Evolutionary conservation across 2,888 invertebrate genomes (phyloP).

Genomic region (Phlogophora meticulosa): DNA sequence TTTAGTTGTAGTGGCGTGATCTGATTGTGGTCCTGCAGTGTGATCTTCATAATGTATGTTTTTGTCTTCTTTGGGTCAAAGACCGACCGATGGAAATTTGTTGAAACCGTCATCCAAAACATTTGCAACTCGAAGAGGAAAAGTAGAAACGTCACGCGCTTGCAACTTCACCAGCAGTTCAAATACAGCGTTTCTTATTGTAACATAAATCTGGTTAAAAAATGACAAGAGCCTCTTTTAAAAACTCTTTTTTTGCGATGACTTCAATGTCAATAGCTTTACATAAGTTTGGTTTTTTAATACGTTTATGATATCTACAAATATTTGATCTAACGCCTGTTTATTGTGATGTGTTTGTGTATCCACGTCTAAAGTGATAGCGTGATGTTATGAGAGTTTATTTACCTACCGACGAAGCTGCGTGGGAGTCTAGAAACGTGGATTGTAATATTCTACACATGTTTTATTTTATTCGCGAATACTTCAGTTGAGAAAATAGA

Average conservation of each 20-base stretch:
- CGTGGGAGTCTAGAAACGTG: conserved; percentile 42
- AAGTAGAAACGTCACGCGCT: not conserved
- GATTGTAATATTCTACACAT: conserved; percentile 31
- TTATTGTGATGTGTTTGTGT: conserved; percentile 37
- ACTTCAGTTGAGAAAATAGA: conserved; percentile 39
- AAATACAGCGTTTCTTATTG: not conserved
- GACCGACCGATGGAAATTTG: not conserved
- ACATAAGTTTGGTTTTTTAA: not conserved
- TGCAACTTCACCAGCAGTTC: not conserved
- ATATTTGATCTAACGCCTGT: not conserved
- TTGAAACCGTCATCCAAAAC: not conserved
- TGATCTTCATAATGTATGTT: too few relatives aligned
- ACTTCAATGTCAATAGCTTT: not conserved
- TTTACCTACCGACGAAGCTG: conserved; percentile 39
- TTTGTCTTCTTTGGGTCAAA: not conserved
- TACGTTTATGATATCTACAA: not conserved
- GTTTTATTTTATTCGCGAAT: conserved; percentile 43
- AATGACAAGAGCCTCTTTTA: too few relatives aligned
- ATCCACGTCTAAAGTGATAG: not conserved
- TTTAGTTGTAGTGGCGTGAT: not conserved
- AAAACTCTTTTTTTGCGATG: not conserved
- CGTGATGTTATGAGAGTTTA: conserved; percentile 32
- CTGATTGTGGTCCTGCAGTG: not conserved
- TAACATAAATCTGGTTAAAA: too few relatives aligned
- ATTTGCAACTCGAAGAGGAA: not conserved